These are phyloP conservation scores for Cyanocitta stelleri DNA, from an alignment of 2,113 vertebrate genomes.

Conservation along the genomic window DNA sequence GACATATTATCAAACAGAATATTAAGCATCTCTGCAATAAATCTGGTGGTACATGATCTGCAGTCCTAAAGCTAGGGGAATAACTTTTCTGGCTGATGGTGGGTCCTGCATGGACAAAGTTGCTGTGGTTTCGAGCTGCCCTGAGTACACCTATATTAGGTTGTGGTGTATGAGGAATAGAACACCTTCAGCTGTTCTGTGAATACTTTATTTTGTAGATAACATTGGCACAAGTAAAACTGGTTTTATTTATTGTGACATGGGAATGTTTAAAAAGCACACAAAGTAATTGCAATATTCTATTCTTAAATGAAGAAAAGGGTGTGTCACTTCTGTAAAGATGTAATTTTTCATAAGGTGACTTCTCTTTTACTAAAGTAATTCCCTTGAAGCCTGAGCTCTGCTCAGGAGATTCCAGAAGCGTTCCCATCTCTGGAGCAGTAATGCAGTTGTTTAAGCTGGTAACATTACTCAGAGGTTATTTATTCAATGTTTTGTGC, in stretches of 20 bases:
- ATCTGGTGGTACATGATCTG: background rate
- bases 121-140: background rate
- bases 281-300: slow-evolving; percentile 8
- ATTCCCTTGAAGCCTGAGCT: slow-evolving; percentile 6
- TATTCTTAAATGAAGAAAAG: slow-evolving; percentile 20
- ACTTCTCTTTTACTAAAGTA: slow-evolving; percentile 41
- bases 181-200: background rate
- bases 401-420: background rate
- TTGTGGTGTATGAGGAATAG: slow-evolving; percentile 25
- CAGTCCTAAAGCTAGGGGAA: background rate
- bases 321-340: slow-evolving; percentile 53
- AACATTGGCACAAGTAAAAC: background rate
- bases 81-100: background rate
- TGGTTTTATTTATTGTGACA: slow-evolving; percentile 51
- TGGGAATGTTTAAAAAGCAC: slow-evolving; percentile 54
- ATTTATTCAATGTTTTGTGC: slow-evolving; percentile 62
- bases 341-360: slow-evolving; percentile 47
- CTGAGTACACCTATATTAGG: slow-evolving; percentile 54
- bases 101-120: slow-evolving; percentile 1
- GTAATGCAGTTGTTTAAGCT: slow-evolving; percentile 18
- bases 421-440: background rate
- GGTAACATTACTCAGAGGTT: slow-evolving; percentile 39
- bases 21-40: slow-evolving; percentile 30
- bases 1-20: slow-evolving; percentile 22
- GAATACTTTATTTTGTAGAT: slow-evolving; percentile 6